These are phyloP conservation scores for Cephus cinctus DNA, from an alignment of 1,140 invertebrate genomes.

Conservation along the genomic window DNA sequence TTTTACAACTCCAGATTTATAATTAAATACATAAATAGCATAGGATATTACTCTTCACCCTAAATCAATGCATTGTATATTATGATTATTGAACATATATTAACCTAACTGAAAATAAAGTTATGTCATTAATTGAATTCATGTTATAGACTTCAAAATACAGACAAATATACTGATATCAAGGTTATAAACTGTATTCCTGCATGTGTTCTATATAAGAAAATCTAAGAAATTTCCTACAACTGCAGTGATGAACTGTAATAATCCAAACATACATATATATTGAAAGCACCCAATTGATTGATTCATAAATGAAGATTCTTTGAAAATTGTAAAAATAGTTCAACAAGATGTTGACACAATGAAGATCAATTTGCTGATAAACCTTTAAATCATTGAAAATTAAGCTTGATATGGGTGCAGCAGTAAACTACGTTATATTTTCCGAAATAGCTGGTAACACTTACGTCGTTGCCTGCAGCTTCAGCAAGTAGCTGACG, in stretches of 20 bases:
- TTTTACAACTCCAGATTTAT: not conserved
- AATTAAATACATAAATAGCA: not conserved
- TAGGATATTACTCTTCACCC: not conserved
- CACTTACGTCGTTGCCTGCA: slow-evolving; percentile 80
- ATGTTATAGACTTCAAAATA: too few species aligned
- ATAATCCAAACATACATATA: too few species aligned
- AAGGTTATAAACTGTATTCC: too few species aligned
- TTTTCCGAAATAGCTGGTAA: not conserved
- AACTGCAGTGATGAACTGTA: too few species aligned
- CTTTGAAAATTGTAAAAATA: not conserved
- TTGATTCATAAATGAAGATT: not conserved
- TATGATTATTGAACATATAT: not conserved
- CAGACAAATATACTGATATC: too few species aligned
- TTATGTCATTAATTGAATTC: not conserved
- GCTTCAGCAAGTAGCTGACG: slow-evolving; percentile 80
- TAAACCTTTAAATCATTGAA: not conserved
- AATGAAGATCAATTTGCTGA: not conserved
- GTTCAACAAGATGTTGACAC: not conserved
- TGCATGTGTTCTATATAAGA: too few species aligned
- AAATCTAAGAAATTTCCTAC: too few species aligned
- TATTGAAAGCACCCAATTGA: too few species aligned
- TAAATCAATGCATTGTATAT: slow-evolving; percentile 1
- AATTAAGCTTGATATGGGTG: too few species aligned
- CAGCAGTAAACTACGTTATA: too few species aligned
- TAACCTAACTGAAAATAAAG: not conserved